These are phyloP conservation scores for Uloborus plumipes DNA, from an alignment of 2,888 invertebrate species.

Conservation along the genomic window DNA sequence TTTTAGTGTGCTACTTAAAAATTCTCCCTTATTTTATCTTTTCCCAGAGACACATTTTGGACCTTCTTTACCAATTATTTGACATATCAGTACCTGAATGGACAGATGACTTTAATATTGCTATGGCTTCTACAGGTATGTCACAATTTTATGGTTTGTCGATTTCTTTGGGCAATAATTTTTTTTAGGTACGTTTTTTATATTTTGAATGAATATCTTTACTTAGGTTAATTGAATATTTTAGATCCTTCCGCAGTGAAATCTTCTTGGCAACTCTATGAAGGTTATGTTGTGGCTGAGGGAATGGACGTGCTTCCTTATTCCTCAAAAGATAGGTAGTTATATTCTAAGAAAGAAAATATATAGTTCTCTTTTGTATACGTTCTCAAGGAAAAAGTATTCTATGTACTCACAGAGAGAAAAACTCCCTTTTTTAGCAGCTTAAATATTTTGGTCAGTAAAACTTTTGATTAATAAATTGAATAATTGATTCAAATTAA, in stretches of 20 bases:
- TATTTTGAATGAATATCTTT: neutral
- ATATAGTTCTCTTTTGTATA: too few relatives aligned
- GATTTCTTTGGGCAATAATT: neutral
- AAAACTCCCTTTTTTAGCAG: too few relatives aligned
- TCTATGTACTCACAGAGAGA: too few relatives aligned
- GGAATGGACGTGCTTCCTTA: slow-evolving; percentile 88
- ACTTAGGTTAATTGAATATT: slow-evolving; percentile 20
- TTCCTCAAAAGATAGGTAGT: slow-evolving; percentile 78
- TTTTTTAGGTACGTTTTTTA: neutral
- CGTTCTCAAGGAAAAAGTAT: too few relatives aligned
- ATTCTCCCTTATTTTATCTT: slow-evolving; percentile 1
- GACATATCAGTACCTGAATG: slow-evolving; percentile 88
- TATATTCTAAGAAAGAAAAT: slow-evolving; percentile 24
- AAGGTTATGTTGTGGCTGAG: slow-evolving; percentile 96
- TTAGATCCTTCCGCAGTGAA: slow-evolving; percentile 81
- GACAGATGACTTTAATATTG: slow-evolving; percentile 92
- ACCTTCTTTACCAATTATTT: slow-evolving; percentile 90
- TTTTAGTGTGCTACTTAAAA: too few relatives aligned
- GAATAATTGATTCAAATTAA: too few relatives aligned
- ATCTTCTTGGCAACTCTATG: slow-evolving; percentile 89
- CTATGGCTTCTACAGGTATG: slow-evolving; percentile 81
- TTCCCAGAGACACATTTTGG: slow-evolving; percentile 88
- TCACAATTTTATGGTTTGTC: neutral
- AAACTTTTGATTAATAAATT: too few relatives aligned
- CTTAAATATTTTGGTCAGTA: too few relatives aligned